These are phyloP conservation scores for Nesogale talazaci DNA, from an alignment of 2,113 vertebrate species.

Conservation along the genomic window DNA sequence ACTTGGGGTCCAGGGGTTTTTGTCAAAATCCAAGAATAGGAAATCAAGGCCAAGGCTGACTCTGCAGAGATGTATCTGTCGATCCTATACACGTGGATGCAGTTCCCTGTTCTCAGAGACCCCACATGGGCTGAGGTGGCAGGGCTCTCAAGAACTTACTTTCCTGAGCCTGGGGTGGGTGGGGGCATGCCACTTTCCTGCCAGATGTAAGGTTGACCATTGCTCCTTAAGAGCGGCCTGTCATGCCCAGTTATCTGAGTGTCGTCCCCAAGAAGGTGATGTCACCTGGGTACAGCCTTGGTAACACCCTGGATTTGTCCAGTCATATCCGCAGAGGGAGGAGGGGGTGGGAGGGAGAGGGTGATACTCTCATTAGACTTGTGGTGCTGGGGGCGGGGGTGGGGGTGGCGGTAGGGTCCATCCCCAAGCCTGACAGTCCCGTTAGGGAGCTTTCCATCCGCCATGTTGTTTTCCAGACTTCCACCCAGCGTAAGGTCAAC, in stretches of 20 bases:
- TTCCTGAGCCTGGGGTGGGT: too few species aligned
- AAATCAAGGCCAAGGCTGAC: background rate
- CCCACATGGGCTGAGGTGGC: background rate
- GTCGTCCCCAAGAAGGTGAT: fast-evolving
- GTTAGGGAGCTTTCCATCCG: fast-evolving
- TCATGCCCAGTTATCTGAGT: background rate
- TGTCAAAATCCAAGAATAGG: background rate
- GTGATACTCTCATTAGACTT: fast-evolving
- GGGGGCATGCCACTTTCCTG: background rate
- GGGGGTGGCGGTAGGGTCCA: background rate
- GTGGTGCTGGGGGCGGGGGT: background rate
- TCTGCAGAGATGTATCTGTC: background rate
- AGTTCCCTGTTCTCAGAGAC: background rate
- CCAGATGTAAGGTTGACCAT: fast-evolving
- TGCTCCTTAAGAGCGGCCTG: background rate
- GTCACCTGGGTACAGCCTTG: background rate
- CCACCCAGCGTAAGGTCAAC: conserved; percentile 67
- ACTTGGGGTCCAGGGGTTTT: background rate
- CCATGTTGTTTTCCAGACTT: conserved; percentile 46
- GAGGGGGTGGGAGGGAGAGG: background rate
- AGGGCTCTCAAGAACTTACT: background rate
- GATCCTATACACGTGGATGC: background rate
- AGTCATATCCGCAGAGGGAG: background rate
- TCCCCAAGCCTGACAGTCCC: fast-evolving
- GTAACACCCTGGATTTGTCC: too few species aligned